A percentile compares a stretch with the other conserved stretches of the same genome.
Conservation (phyloP, 2,888 invertebrate species). For the Dicranocentrus wangi region DNA sequence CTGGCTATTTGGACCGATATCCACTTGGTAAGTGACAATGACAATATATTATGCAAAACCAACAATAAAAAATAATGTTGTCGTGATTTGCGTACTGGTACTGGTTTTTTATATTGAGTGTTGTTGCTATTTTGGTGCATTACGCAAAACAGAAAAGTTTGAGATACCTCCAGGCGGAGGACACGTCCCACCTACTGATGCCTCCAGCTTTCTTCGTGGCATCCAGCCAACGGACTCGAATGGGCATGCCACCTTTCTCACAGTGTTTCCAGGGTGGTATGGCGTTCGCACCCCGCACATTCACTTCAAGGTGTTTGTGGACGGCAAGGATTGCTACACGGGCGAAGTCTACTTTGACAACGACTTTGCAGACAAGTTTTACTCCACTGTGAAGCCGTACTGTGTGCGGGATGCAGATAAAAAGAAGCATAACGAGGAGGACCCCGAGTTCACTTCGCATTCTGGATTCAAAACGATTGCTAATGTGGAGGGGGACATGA, state of each 20-base stretch:
- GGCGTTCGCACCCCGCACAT: conserved; percentile 60
- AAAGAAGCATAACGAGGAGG: conserved; percentile 41
- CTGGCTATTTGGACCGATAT: conserved; percentile 62
- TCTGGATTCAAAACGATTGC: conserved; percentile 40
- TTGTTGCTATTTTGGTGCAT: too few species aligned
- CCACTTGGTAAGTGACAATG: conserved; percentile 56
- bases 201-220: conserved; percentile 62
- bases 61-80: too few species aligned
- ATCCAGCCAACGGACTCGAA: conserved; percentile 62
- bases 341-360: conserved; percentile 68
- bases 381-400: conserved; percentile 55
- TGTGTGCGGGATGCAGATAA: conserved; percentile 48
- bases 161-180: too few species aligned
- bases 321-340: conserved; percentile 50
- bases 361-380: conserved; percentile 53
- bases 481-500: conserved; percentile 32
- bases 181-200: conserved; percentile 64
- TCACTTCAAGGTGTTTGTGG: conserved; percentile 62
- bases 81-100: too few species aligned
- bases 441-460: conserved; percentile 30
- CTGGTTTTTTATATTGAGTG: too few species aligned
- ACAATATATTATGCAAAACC: too few species aligned
- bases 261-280: conserved; percentile 68
- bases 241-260: conserved; percentile 59
- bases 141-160: too few species aligned